These are phyloP conservation scores for Actinostola sp. DNA, from an alignment of 92 coral and sea anemone genomes.

Conservation along the genomic window DNA sequence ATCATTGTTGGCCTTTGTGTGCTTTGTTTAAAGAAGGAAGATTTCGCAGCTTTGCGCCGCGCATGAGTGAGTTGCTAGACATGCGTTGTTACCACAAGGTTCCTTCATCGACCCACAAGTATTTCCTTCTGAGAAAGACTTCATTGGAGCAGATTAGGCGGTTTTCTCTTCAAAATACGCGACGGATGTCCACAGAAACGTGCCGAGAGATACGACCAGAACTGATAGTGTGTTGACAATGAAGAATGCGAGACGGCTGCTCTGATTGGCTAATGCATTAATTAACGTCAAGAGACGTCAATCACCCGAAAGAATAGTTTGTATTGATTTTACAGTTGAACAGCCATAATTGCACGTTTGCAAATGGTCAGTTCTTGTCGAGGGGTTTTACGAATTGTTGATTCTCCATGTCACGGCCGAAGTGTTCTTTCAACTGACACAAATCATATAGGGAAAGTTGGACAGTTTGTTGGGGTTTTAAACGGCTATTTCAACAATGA, in stretches of 20 bases:
- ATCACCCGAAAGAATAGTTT: slow-evolving; percentile 73
- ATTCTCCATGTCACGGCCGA: slow-evolving; percentile 70
- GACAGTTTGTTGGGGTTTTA: slow-evolving; percentile 2
- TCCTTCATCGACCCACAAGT: slow-evolving; percentile 11
- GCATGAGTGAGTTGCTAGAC: neutral
- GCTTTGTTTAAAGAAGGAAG: neutral
- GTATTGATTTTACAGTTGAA: slow-evolving; percentile 87
- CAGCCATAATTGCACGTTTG: slow-evolving; percentile 85
- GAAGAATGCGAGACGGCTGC: slow-evolving; percentile 70
- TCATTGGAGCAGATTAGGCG: slow-evolving; percentile 42
- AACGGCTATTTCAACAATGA: slow-evolving; percentile 31
- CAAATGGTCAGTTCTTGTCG: slow-evolving; percentile 52
- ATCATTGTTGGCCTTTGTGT: slow-evolving; percentile 31
- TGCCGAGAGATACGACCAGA: slow-evolving; percentile 50
- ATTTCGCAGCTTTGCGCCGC: neutral
- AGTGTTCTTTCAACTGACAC: slow-evolving; percentile 32
- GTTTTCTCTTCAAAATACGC: slow-evolving; percentile 46
- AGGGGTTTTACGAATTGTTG: slow-evolving; percentile 67
- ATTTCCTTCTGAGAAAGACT: slow-evolving; percentile 35
- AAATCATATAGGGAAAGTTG: slow-evolving; percentile 21
- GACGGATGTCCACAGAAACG: slow-evolving; percentile 38
- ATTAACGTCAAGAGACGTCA: slow-evolving; percentile 76
- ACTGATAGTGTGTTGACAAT: slow-evolving; percentile 79
- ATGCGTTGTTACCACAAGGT: neutral
- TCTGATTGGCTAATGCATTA: slow-evolving; percentile 90